A percentile compares a stretch with the other conserved stretches of the same genome.
Conservation (phyloP, 92 coral and sea anemone genomes). For the Phenganax marumi region DNA sequence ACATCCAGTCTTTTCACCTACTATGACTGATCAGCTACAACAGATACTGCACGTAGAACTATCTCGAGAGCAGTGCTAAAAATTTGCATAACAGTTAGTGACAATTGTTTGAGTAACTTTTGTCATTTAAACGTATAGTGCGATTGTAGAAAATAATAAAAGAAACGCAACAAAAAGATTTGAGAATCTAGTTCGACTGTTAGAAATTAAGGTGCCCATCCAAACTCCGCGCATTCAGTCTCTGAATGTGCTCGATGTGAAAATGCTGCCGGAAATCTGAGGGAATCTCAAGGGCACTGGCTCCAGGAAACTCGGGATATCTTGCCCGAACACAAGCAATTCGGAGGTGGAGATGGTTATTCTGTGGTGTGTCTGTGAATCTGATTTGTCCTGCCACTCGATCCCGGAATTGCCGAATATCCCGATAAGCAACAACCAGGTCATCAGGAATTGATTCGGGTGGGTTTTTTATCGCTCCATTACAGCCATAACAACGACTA, state of each 20-base stretch:
- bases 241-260: background rate
- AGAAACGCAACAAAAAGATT: too few relatives aligned
- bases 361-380: background rate
- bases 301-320: slow-evolving; percentile 49
- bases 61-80: too few relatives aligned
- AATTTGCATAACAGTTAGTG: too few relatives aligned
- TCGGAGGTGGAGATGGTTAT: slow-evolving; percentile 24
- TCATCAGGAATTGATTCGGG: slow-evolving; percentile 26
- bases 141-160: too few relatives aligned
- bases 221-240: too few relatives aligned
- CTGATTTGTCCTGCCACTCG: slow-evolving; percentile 17
- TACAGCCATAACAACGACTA: slow-evolving; percentile 38
- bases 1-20: too few relatives aligned
- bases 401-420: slow-evolving; percentile 7
- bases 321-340: slow-evolving; percentile 30
- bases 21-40: too few relatives aligned
- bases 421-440: slow-evolving; percentile 18
- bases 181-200: too few relatives aligned
- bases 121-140: too few relatives aligned
- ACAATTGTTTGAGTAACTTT: too few relatives aligned
- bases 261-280: slow-evolving; percentile 17
- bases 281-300: slow-evolving; percentile 35
- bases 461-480: slow-evolving; percentile 27
- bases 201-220: too few relatives aligned
- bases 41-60: too few relatives aligned